Evolutionary conservation across 2,888 invertebrate genomes (phyloP), one percentile per base, ranked within the genome.

Genomic region (Stenichneumon culpator): DNA sequence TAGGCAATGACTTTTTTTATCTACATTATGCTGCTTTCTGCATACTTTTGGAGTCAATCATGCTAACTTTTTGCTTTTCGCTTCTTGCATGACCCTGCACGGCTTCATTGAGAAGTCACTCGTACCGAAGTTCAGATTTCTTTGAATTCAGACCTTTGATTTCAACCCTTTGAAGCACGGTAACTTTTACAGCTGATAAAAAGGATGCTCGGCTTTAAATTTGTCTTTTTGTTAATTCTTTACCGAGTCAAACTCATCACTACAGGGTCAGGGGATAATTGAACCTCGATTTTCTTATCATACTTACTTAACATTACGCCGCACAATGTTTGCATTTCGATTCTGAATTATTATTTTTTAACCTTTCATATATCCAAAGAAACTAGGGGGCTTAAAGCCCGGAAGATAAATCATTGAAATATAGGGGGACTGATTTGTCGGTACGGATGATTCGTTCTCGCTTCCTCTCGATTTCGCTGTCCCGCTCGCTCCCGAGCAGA

Each of bases 341-440:
- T 67, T 39, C 14, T 32, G 14, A 19, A 14, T 39, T 67, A 25
- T 28, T 60, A 25, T 50, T 36, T 78, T 60, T 60, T 32, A 63
- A 25, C 32, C 44, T 3, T 19, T 39, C 54, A 3, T 39, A 3
- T 39, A 54, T 72, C 32, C 39, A 16, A 47, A 28, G 69, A 52
- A 54, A 79, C 4, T 16, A 0, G 16, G 52, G 65, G 54, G 28
- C 25, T 16, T 68, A n/a, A 63, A 74, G 39, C 44, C 22, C 14
- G 60, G 54, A 36, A 68, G 73, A 81, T 84, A 84, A 83, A 86
- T 83, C 83, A 79, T 63, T 44, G 63, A 54, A 74, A 25, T 47
- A 47, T 68, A 47, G 22, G 25, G 44, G 63, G 44, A 74, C 84
- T 63, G 81, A 80, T 81, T 78, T 69, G 84, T 81, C 81, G 81